These are phyloP conservation scores for Trisateles emortualis DNA, from an alignment of 2,888 invertebrate species.

Conservation along the genomic window DNA sequence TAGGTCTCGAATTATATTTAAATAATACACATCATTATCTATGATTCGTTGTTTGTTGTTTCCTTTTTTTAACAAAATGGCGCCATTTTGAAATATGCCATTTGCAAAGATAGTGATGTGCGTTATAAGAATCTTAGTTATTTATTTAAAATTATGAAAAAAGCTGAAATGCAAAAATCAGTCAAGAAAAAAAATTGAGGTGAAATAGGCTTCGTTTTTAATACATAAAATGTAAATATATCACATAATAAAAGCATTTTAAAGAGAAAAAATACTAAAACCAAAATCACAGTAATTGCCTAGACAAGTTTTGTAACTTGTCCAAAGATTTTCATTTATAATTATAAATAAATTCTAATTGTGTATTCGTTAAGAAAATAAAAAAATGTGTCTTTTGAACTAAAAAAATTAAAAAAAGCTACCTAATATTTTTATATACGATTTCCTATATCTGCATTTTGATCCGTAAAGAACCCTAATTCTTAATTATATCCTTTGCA, in stretches of 20 bases:
- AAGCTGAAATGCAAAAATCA: conserved; percentile 72
- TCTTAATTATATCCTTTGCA: conserved; percentile 81
- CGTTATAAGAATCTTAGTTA: conserved; percentile 24
- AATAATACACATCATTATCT: conserved; percentile 30
- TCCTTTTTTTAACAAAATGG: conserved; percentile 5
- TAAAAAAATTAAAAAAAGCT: conserved; percentile 68
- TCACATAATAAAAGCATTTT: conserved; percentile 81
- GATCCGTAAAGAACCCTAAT: conserved; percentile 66
- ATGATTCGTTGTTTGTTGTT: conserved; percentile 11
- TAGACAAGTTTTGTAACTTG: conserved; percentile 82
- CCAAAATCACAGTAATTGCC: conserved; percentile 85
- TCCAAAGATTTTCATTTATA: conserved; percentile 71
- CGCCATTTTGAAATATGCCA: conserved; percentile 10
- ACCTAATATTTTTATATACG: conserved; percentile 74
- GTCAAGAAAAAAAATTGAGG: conserved; percentile 60
- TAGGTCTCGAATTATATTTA: conserved; percentile 37
- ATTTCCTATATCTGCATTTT: conserved; percentile 67
- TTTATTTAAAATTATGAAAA: conserved; percentile 48
- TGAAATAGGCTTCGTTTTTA: conserved; percentile 62
- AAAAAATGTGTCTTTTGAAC: conserved; percentile 82
- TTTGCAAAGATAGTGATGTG: conserved; percentile 40
- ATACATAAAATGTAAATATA: conserved; percentile 72
- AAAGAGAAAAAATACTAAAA: conserved; percentile 80
- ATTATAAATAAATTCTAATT: conserved; percentile 81
- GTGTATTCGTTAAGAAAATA: conserved; percentile 65